Base-by-base conservation (phyloP, 2,888 invertebrate genomes). In the Amaurobius ferox region DNA sequence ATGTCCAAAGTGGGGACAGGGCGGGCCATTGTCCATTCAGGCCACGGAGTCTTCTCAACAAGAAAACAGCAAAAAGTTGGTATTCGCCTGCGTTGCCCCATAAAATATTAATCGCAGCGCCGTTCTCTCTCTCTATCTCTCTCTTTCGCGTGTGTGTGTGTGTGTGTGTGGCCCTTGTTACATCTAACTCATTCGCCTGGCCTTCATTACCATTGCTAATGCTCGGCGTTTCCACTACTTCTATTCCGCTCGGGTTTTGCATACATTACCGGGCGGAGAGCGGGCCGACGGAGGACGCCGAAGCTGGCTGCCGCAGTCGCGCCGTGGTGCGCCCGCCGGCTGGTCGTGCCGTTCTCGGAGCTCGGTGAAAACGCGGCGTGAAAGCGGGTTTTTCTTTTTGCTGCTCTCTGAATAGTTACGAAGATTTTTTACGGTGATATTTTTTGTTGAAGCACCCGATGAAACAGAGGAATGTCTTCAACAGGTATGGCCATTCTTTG, bases 141-240 rank as follows among this genome's bases (percentile, higher is more conserved):
- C 44, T 44, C 55, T 55, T 19, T 55, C 5, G 55, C 55, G 55
- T 55, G 44, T 55, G 55, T 55, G 55, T 55, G 55, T 55, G 55
- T 55, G 16, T 55, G 83, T 48, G 76, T 76, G 77, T 68, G 71
- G 77, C 71, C 74, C 74, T 77, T 85, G 83, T 85, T 85, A 85
- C 83, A 85, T 77, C 83, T 85, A 85, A 85, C 83, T 85, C 83
- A 77, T 77, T 85, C 81, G 81, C 81, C 70, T 70, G 66, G 71
- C 77, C 83, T 85, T 85, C 83, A 85, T 85, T 85, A 85, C 83
- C 83, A 85, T 85, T 85, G 83, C 83, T 85, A 85, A 85, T 85
- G 83, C 83, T 70, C 71, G 71, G 73, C 80, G 67, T 83, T 83
- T 83, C 83, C 83, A 71, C 66, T 83, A 77, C 77, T 77, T 67